phyloP scores from a whole-genome alignment of 64 coral and sea anemone species.

The Porites australiensis region DNA sequence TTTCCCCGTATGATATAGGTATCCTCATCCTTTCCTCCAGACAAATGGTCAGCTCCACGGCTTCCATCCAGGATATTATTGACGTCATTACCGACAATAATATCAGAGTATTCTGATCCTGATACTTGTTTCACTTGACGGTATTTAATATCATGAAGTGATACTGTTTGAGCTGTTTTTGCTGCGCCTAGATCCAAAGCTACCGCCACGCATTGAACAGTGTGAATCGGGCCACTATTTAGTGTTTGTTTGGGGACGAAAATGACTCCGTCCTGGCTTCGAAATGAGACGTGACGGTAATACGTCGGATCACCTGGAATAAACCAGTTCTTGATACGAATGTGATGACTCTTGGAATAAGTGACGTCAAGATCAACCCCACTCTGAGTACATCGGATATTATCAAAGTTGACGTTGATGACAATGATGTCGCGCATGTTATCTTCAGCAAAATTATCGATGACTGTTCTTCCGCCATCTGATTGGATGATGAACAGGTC shows the following conservation, averaged over 20 bases:
- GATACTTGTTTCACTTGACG: constrained; percentile 15
- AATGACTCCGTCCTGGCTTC: constrained; percentile 48
- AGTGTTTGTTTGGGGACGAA: constrained; percentile 20
- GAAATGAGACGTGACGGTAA: constrained; percentile 66
- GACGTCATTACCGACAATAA: constrained; percentile 44
- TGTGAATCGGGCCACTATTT: not conserved
- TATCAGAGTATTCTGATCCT: not conserved
- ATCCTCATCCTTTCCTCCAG: constrained; percentile 48
- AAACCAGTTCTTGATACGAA: constrained; percentile 69
- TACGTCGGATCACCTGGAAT: constrained; percentile 19
- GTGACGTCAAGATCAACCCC: constrained; percentile 22
- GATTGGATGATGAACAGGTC: constrained; percentile 71
- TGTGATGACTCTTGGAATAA: constrained; percentile 55
- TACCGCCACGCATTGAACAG: constrained; percentile 27
- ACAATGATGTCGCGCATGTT: constrained; percentile 30
- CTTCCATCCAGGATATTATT: constrained; percentile 50
- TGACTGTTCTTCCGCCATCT: constrained; percentile 61
- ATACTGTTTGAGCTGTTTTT: not conserved
- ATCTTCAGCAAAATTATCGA: constrained; percentile 80
- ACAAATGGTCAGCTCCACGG: not conserved
- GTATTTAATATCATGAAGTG: not conserved
- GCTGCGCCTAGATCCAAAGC: constrained; percentile 38
- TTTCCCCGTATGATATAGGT: constrained; percentile 57
- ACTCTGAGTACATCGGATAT: constrained; percentile 16
- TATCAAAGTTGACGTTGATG: constrained; percentile 51